Conservation (phyloP, 2,888 invertebrate genomes). For the Papilio demoleus region DNA sequence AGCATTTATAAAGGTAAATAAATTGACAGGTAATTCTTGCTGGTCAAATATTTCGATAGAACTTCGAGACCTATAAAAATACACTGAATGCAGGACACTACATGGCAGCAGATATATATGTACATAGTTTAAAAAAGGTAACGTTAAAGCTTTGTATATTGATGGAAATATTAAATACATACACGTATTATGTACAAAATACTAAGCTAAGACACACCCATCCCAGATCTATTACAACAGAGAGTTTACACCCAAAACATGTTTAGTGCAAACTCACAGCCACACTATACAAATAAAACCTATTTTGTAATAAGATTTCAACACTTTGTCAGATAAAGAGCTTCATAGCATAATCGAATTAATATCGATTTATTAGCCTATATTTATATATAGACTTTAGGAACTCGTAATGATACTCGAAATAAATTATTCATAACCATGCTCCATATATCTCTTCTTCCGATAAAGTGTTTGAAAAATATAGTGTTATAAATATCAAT, state of each 20-base stretch:
- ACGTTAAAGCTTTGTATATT: constrained; percentile 71
- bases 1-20: neutral
- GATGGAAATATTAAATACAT: constrained; percentile 53
- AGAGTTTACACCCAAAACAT: neutral
- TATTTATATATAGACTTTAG: constrained; percentile 52
- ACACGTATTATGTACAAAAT: constrained; percentile 59
- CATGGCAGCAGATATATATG: constrained; percentile 77
- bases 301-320: constrained; percentile 32
- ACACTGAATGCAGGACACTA: constrained; percentile 46
- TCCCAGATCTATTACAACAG: constrained; percentile 50
- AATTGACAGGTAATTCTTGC: neutral
- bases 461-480: constrained; percentile 35
- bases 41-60: neutral
- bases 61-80: constrained; percentile 36
- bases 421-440: constrained; percentile 66
- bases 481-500: constrained; percentile 33
- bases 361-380: constrained; percentile 47
- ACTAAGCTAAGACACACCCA: constrained; percentile 54
- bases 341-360: constrained; percentile 41
- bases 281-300: constrained; percentile 52
- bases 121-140: constrained; percentile 64
- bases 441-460: constrained; percentile 32
- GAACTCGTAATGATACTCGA: constrained; percentile 60
- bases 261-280: neutral
- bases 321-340: constrained; percentile 42